Percentiles rank a stretch among this genome's conserved stretches.
These are phyloP conservation scores for Sicus ferrugineus DNA, from an alignment of 2,888 invertebrate genomes.

Conservation along the genomic window DNA sequence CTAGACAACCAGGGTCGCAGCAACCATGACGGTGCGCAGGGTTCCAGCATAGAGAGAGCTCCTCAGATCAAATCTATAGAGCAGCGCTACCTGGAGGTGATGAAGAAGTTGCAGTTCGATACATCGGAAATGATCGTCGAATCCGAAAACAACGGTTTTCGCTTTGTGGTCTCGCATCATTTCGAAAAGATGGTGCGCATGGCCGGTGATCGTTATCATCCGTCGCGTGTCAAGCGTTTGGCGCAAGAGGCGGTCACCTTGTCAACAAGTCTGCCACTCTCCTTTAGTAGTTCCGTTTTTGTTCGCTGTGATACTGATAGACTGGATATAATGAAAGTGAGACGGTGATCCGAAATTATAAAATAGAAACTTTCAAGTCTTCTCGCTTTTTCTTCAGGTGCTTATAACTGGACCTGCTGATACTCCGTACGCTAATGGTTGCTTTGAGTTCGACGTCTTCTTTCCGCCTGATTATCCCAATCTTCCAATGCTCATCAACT, in stretches of 20 bases:
- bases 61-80: constrained; percentile 70
- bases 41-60: constrained; percentile 64
- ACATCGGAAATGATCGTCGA: constrained; percentile 93
- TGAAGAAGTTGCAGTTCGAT: constrained; percentile 91
- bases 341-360: background rate
- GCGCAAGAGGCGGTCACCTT: constrained; percentile 96
- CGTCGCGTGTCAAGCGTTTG: constrained; percentile 86
- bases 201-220: constrained; percentile 86
- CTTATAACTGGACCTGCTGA: constrained; percentile 91
- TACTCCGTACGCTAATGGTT: constrained; percentile 91
- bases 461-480: constrained; percentile 85
- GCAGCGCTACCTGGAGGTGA: constrained; percentile 83
- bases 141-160: constrained; percentile 75
- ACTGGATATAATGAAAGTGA: constrained; percentile 93
- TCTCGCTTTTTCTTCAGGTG: constrained; percentile 68
- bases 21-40: constrained; percentile 38
- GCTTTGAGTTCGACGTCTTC: constrained; percentile 90
- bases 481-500: constrained; percentile 88
- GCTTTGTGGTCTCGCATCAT: constrained; percentile 88
- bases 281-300: constrained; percentile 93
- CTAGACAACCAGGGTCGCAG: constrained; percentile 50
- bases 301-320: constrained; percentile 94
- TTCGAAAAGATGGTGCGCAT: constrained; percentile 87
- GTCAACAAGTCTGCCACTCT: constrained; percentile 89
- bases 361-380: background rate